phyloP scores from a whole-genome alignment of 2,113 vertebrate species.

The Tapirus terrestris region DNA sequence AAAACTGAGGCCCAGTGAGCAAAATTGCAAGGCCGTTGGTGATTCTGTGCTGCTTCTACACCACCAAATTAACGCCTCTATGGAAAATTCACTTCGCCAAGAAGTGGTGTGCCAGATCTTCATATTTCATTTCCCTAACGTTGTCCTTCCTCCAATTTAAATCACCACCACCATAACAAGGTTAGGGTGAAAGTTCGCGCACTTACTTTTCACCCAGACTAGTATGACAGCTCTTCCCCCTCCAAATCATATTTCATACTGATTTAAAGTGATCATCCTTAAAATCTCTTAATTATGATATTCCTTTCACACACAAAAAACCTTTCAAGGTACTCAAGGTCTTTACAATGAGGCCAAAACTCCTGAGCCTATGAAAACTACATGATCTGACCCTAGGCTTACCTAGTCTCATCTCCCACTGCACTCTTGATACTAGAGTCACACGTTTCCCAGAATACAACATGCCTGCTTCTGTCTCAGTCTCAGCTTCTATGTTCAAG shows the following conservation, averaged over 20 bases:
- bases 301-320: not conserved
- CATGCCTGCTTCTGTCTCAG: not conserved
- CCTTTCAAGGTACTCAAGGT: not conserved
- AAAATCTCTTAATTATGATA: slow-evolving; percentile 38
- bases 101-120: not conserved
- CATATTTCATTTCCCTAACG: not conserved
- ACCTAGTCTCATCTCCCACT: not conserved
- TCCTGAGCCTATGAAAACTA: not conserved
- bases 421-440: not conserved
- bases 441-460: not conserved
- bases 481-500: not conserved
- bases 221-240: not conserved
- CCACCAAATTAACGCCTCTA: not conserved
- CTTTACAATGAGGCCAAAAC: not conserved
- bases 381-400: not conserved
- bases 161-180: not conserved
- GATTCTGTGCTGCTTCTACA: not conserved
- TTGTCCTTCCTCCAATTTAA: not conserved
- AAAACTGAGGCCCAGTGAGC: not conserved
- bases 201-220: not conserved
- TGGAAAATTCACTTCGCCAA: not conserved
- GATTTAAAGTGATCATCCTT: not conserved
- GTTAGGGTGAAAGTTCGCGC: not conserved
- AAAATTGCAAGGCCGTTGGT: not conserved
- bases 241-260: not conserved